A percentile compares a stretch with the other conserved stretches of the same genome.
phyloP scores from a whole-genome alignment of 37 sponge, comb jelly and placozoan species.

The Hormiphora californensis region DNA sequence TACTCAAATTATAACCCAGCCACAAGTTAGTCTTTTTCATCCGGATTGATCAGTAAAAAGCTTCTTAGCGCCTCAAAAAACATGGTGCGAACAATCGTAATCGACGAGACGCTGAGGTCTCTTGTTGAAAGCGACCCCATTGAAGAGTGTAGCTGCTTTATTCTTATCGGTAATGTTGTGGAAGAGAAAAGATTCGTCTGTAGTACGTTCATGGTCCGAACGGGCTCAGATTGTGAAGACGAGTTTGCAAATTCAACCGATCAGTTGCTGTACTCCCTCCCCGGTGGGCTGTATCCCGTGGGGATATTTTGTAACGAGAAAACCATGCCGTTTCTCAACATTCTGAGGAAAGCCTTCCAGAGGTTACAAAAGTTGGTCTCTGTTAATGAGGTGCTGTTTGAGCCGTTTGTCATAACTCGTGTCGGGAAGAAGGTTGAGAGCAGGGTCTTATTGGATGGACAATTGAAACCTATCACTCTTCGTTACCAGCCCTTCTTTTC shows the following conservation, averaged over 20 bases:
- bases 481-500: constrained; percentile 33
- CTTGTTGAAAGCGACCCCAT: no score
- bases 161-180: neutral
- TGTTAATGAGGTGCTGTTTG: constrained; percentile 6
- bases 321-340: neutral
- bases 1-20: no score
- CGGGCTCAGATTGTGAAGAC: neutral
- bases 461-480: neutral
- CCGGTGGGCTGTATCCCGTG: constrained; percentile 27
- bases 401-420: neutral
- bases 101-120: no score
- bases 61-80: no score
- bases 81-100: no score
- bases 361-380: neutral
- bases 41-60: no score
- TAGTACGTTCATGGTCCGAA: neutral
- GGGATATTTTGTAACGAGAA: constrained; percentile 27
- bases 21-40: no score
- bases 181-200: constrained; percentile 4
- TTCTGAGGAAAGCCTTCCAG: neutral
- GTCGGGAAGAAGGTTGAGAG: constrained; percentile 32
- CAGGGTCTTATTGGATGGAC: constrained; percentile 28
- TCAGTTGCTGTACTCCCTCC: neutral
- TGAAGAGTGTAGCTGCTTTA: no score
- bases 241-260: neutral